These are phyloP conservation scores for Terrapene triunguis DNA, from an alignment of 2,113 vertebrate species.

Conservation along the genomic window DNA sequence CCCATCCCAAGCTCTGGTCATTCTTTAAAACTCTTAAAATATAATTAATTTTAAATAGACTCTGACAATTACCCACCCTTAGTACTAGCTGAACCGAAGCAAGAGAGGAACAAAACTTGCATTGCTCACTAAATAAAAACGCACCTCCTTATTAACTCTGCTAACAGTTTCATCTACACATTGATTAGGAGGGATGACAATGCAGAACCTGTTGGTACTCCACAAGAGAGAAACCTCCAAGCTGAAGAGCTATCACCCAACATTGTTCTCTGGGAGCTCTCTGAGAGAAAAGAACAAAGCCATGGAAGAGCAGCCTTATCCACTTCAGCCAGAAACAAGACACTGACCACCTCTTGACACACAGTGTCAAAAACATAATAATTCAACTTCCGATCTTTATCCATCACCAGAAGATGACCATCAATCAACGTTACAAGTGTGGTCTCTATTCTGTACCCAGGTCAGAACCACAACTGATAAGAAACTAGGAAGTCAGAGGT, in stretches of 20 bases:
- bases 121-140: background rate
- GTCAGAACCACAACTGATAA: background rate
- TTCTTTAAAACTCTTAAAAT: background rate
- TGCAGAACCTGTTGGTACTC: background rate
- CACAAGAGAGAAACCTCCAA: background rate
- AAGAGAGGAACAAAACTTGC: background rate
- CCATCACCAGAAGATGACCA: background rate
- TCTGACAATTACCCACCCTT: background rate
- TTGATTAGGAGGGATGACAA: background rate
- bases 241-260: background rate
- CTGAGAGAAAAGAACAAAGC: background rate
- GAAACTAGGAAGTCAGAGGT: background rate
- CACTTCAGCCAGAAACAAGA: background rate
- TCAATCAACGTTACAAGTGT: background rate
- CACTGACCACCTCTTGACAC: background rate
- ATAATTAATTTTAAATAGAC: background rate
- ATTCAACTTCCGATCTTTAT: background rate
- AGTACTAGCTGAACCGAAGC: background rate
- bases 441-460: background rate
- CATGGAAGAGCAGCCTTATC: background rate
- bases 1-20: background rate
- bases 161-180: background rate
- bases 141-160: background rate
- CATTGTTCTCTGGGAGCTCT: background rate
- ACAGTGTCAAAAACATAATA: background rate